A percentile compares a stretch with the other conserved stretches of the same genome.
Conservation (phyloP, 30 jellyfish, hydroid and myxozoan genomes). For the Pseudorhiza aurosa region DNA sequence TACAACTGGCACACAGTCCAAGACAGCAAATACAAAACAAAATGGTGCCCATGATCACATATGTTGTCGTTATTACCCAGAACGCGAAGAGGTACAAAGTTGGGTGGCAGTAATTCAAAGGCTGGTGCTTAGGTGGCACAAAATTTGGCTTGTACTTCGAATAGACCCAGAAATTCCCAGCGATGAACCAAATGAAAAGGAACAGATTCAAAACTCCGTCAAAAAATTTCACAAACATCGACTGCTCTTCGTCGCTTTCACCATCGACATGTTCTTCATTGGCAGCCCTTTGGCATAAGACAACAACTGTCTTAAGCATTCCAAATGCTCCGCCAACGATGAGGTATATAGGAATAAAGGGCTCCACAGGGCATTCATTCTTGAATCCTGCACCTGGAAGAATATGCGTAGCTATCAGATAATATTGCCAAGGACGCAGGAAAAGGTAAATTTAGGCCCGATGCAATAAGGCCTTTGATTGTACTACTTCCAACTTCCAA, state of each 20-base stretch:
- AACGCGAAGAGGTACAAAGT: conserved; percentile 88
- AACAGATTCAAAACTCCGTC: conserved; percentile 92
- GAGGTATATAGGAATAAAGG: conserved; percentile 93
- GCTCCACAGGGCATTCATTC: conserved; percentile 96
- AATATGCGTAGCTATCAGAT: no score
- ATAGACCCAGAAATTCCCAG: conserved; percentile 98
- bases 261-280: conserved; percentile 53
- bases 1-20: conserved; percentile 98
- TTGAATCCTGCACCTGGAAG: conserved; percentile 80
- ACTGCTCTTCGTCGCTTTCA: conserved; percentile 70
- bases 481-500: no score
- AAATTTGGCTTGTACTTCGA: conserved; percentile 91
- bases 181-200: conserved; percentile 95
- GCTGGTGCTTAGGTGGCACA: conserved; percentile 93
- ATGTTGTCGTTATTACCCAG: conserved; percentile 93
- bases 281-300: conserved; percentile 80
- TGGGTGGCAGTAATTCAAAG: conserved; percentile 90
- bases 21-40: conserved; percentile 95
- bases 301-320: conserved; percentile 80
- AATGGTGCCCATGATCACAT: conserved; percentile 82
- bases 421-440: no score
- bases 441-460: no score
- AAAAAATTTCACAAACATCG: conserved; percentile 73
- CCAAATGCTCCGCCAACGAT: conserved; percentile 99
- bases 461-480: no score